phyloP scores from a whole-genome alignment of 1,140 invertebrate genomes.

The Pogonomyrmex californicus region DNA sequence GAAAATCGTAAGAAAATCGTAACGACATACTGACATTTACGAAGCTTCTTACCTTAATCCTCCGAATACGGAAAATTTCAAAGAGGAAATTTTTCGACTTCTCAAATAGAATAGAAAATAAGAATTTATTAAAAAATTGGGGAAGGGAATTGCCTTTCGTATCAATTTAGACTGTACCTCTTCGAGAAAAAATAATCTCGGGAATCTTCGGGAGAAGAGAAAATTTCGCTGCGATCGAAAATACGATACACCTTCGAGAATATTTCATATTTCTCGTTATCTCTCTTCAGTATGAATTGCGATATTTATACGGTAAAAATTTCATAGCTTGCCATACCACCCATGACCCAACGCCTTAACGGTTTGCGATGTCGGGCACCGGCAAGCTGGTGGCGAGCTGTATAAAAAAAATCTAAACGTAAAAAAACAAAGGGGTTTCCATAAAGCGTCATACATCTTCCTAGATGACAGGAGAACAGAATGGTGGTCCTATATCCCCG shows the following conservation, averaged over 20 bases:
- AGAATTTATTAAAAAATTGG: not conserved
- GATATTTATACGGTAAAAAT: not conserved
- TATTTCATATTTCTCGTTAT: not conserved
- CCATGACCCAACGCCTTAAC: not conserved
- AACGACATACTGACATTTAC: not conserved
- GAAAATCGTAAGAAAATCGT: slow-evolving; percentile 17
- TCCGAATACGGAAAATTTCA: not conserved
- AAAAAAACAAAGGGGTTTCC: slow-evolving; percentile 28
- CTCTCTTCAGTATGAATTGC: not conserved
- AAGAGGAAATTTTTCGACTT: not conserved
- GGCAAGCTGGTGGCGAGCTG: not conserved
- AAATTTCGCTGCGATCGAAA: not conserved
- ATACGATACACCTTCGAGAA: not conserved
- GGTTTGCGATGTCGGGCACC: slow-evolving; percentile 10
- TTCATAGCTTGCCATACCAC: not conserved
- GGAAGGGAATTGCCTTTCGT: not conserved
- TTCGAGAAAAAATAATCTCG: too few relatives aligned
- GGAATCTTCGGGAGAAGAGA: not conserved
- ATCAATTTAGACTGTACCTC: not conserved
- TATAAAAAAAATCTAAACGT: slow-evolving; percentile 46
- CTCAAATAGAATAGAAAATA: not conserved
- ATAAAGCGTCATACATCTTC: slow-evolving; percentile 52
- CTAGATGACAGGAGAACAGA: slow-evolving; percentile 61
- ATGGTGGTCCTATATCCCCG: slow-evolving; percentile 81
- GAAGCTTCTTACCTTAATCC: not conserved